Conservation (phyloP, 2,888 invertebrate species). For the Nasonovia ribisnigri region DNA sequence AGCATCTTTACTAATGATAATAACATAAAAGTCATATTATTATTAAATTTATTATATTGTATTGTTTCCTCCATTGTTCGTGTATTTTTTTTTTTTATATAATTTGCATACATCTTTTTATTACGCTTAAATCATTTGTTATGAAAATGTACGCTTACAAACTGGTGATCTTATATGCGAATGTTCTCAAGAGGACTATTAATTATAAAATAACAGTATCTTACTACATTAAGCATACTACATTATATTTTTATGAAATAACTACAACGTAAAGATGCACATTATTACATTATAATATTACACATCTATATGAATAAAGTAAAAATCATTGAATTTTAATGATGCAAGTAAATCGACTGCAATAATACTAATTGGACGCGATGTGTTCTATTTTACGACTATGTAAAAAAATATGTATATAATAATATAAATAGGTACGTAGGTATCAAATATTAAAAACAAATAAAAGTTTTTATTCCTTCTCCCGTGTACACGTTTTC, state of each 20-base stretch:
- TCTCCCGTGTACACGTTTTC: not conserved
- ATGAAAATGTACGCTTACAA: not conserved
- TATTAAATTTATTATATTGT: conserved; percentile 3
- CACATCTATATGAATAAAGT: not conserved
- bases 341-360: not conserved
- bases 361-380: not conserved
- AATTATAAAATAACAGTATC: conserved; percentile 27
- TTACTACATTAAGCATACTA: not conserved
- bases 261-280: not conserved
- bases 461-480: not conserved
- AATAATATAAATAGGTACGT: no score
- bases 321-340: not conserved
- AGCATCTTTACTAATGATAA: not conserved
- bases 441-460: not conserved
- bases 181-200: conserved; percentile 15
- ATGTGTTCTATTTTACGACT: not conserved
- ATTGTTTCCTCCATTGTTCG: not conserved
- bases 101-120: not conserved
- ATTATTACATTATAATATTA: not conserved
- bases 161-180: not conserved
- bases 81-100: not conserved
- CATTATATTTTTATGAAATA: not conserved
- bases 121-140: conserved; percentile 3
- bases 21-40: not conserved
- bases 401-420: not conserved